Evolutionary conservation across 2,797 vertebrate species (phyloP).

Genomic region (Phrynocephalus guinanensis): DNA sequence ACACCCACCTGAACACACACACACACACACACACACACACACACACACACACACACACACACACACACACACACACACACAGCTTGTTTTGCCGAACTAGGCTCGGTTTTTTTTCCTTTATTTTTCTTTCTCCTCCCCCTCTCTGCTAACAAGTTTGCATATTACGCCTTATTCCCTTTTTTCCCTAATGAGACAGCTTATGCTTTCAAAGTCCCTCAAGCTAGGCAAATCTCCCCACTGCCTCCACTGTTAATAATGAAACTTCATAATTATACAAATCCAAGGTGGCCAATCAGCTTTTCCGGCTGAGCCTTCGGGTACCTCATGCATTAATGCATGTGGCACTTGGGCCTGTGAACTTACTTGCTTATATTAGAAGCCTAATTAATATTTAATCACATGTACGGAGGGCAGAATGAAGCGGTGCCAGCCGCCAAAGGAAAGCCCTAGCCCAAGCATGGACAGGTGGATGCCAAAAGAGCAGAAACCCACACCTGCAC

Average conservation of each 20-base stretch:
- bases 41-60: slow-evolving; percentile 44
- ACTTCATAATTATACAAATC: slow-evolving; percentile 88
- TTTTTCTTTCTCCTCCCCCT: slow-evolving; percentile 55
- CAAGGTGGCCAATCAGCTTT: slow-evolving; percentile 86
- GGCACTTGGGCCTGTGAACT: slow-evolving; percentile 80
- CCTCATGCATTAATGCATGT: slow-evolving; percentile 83
- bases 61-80: slow-evolving; percentile 57
- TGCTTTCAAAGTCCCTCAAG: slow-evolving; percentile 87
- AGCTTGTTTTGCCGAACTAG: slow-evolving; percentile 65
- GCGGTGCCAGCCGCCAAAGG: slow-evolving; percentile 66
- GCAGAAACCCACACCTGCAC: background rate
- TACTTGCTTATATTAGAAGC: slow-evolving; percentile 84
- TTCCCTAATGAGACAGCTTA: slow-evolving; percentile 86
- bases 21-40: slow-evolving; percentile 51
- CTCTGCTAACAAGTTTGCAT: slow-evolving; percentile 82
- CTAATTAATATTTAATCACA: slow-evolving; percentile 89
- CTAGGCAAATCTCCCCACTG: slow-evolving; percentile 83
- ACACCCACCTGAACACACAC: slow-evolving; percentile 31
- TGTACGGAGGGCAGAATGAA: slow-evolving; percentile 74
- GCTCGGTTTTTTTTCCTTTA: slow-evolving; percentile 74
- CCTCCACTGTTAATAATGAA: slow-evolving; percentile 87
- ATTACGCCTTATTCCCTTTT: slow-evolving; percentile 82
- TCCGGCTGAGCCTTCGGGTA: slow-evolving; percentile 83
- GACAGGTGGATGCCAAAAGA: slow-evolving; percentile 49
- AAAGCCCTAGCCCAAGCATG: slow-evolving; percentile 64